These are phyloP conservation scores for Luffia ferchaultella DNA, from an alignment of 2,888 invertebrate species.

Conservation along the genomic window DNA sequence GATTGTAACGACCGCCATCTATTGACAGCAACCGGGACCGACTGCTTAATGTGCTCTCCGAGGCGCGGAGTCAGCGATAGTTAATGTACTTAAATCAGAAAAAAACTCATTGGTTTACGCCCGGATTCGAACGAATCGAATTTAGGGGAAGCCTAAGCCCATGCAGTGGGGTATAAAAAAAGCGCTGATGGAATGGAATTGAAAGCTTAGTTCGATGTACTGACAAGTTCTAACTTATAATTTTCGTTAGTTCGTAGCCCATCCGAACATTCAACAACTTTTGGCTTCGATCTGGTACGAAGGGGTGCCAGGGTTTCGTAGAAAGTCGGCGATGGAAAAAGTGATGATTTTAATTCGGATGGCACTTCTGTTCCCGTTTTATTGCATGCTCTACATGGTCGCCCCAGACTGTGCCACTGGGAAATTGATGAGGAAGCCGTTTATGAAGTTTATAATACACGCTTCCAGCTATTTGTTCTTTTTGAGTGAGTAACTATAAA, in stretches of 20 bases:
- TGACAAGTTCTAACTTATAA: too few relatives aligned
- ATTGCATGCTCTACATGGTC: conserved; percentile 85
- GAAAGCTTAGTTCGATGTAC: too few relatives aligned
- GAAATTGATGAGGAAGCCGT: conserved; percentile 88
- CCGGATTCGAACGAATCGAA: too few relatives aligned
- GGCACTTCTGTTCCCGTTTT: conserved; percentile 85
- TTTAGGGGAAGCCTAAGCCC: too few relatives aligned
- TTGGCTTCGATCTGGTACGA: conserved; percentile 94
- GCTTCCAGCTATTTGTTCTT: conserved; percentile 95
- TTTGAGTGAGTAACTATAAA: conserved; percentile 77
- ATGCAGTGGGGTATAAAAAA: too few relatives aligned
- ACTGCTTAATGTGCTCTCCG: too few relatives aligned
- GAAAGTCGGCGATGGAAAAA: conserved; percentile 79
- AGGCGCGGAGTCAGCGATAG: too few relatives aligned
- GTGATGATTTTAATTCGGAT: conserved; percentile 77
- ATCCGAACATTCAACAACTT: conserved; percentile 93
- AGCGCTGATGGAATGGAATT: too few relatives aligned
- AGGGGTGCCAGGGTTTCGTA: conserved; percentile 91
- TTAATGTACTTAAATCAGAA: too few relatives aligned
- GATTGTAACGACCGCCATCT: too few relatives aligned
- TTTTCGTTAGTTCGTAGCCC: conserved; percentile 83
- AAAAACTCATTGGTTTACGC: too few relatives aligned
- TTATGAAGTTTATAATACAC: conserved; percentile 96
- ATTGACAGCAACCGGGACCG: too few relatives aligned
- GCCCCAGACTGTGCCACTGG: conserved; percentile 84